phyloP scores from a whole-genome alignment of 2,888 invertebrate genomes.

The Dynastes maya region DNA sequence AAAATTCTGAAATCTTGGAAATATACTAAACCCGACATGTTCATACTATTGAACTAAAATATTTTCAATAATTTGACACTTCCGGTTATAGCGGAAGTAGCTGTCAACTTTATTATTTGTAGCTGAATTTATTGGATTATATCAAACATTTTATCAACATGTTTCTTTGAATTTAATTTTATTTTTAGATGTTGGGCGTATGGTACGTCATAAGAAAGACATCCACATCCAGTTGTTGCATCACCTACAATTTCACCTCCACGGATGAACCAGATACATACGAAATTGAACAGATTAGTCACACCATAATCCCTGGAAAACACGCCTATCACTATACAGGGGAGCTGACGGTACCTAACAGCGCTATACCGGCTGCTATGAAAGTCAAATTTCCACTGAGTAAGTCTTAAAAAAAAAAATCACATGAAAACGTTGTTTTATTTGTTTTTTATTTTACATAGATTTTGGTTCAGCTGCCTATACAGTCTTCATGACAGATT shows the following conservation, averaged over 20 bases:
- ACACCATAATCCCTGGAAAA: slow-evolving; percentile 79
- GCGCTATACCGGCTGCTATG: slow-evolving; percentile 81
- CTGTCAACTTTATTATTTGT: no score
- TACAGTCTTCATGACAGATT: slow-evolving; percentile 83
- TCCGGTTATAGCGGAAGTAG: no score
- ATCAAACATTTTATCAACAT: background rate
- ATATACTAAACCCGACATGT: no score
- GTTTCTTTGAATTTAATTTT: slow-evolving; percentile 38
- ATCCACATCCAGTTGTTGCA: slow-evolving; percentile 84
- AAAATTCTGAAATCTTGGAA: no score
- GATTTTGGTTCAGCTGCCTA: slow-evolving; percentile 85
- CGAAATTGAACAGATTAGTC: slow-evolving; percentile 81
- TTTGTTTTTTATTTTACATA: slow-evolving; percentile 62
- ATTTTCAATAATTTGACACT: no score
- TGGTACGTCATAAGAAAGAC: slow-evolving; percentile 91
- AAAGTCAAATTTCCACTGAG: slow-evolving; percentile 85
- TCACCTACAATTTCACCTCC: slow-evolving; percentile 84
- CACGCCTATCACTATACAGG: slow-evolving; percentile 88
- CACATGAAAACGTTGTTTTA: background rate
- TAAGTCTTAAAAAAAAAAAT: slow-evolving; percentile 71
- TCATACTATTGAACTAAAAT: no score
- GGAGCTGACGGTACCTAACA: slow-evolving; percentile 77
- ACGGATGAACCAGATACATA: slow-evolving; percentile 81
- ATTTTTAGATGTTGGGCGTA: slow-evolving; percentile 80
- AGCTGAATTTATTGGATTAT: no score